Evolutionary conservation across 2,888 invertebrate genomes (phyloP), one percentile per base, ranked within the genome.

Genomic region (Macrophya alboannulata): DNA sequence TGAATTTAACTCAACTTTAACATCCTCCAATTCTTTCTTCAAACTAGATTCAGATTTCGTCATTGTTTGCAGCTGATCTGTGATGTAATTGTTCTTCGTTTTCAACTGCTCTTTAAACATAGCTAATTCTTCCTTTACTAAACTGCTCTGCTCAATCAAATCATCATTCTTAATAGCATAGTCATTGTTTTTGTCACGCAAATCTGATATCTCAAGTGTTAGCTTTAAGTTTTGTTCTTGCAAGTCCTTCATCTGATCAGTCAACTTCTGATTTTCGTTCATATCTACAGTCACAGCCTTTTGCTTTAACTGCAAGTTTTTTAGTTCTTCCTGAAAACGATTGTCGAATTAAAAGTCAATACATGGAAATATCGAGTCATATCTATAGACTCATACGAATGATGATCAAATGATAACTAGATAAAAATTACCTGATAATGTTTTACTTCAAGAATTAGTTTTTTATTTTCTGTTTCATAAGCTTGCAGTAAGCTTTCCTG

Each of bases 381-480:
- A 48, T 45, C 8, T 40, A 31, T 9, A 15, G 1, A 55, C 40
- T 21, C 43, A 21, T 21, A 9, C 4, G n/a, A 17, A 21, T 48
- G 40, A 40, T 59, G 17, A 59, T 48, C 1, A 43, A 25, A 25
- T 21, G 6, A 74, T 55, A 37, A 25, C 4, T 43, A 72, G 17
- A 21, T 15, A 9, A 31, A 25, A 62, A 40, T 76, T 79, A 85
- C 85, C 85, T 84, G 85, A 79, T 92, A 88, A 6, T 88, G 88
- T 72, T 93, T 93, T 0, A 88, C 90, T 37, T 93, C 93, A 25
- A 89, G 88, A 51, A 92, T 88, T n/a, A 93, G 84, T 81, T 91
- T 91, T 83, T 92, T 93, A 82, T 93, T 93, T 71, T 93, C 93
- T 0, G 87, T 88, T 79, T 93, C 93, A 65, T 93, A 93, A 72